These are phyloP conservation scores for Drosophila cracens DNA, from an alignment of 2,888 invertebrate species.

Conservation along the genomic window DNA sequence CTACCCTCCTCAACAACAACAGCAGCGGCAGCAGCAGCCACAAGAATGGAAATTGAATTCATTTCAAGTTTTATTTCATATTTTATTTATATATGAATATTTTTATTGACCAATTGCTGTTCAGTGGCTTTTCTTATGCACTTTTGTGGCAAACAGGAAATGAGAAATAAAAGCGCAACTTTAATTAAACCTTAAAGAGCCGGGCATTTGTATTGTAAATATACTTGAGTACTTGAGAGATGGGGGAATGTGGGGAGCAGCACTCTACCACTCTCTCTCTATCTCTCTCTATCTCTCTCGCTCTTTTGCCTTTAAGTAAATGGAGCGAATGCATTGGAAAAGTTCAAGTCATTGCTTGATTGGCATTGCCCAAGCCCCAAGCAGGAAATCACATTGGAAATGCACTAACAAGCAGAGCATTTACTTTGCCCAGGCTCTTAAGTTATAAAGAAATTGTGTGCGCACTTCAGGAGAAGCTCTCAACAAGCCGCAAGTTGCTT, in stretches of 20 bases:
- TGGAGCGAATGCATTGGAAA: slow-evolving; percentile 52
- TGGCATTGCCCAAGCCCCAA: slow-evolving; percentile 55
- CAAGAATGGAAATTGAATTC: slow-evolving; percentile 24
- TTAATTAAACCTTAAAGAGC: slow-evolving; percentile 62
- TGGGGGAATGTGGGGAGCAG: not conserved
- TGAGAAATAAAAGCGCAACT: slow-evolving; percentile 67
- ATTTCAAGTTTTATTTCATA: slow-evolving; percentile 36
- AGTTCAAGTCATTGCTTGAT: slow-evolving; percentile 68
- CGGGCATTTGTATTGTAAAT: slow-evolving; percentile 28
- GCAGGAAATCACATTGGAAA: slow-evolving; percentile 66
- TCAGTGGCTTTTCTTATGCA: slow-evolving; percentile 34
- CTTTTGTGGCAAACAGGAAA: slow-evolving; percentile 59
- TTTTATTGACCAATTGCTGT: slow-evolving; percentile 35
- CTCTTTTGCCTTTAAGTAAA: slow-evolving; percentile 18
- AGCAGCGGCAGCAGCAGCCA: not conserved
- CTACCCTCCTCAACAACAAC: not conserved
- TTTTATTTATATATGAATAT: slow-evolving; percentile 42
- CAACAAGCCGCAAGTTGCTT: slow-evolving; percentile 1
- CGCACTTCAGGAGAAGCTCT: not conserved
- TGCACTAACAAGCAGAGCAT: slow-evolving; percentile 27
- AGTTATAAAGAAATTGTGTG: slow-evolving; percentile 33
- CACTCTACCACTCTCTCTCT: not conserved
- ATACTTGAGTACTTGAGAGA: slow-evolving; percentile 10
- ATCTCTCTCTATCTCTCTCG: not conserved
- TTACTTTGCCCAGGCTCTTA: slow-evolving; percentile 9